Conservation (phyloP, 2,113 vertebrate species). For the Varanus komodoensis region DNA sequence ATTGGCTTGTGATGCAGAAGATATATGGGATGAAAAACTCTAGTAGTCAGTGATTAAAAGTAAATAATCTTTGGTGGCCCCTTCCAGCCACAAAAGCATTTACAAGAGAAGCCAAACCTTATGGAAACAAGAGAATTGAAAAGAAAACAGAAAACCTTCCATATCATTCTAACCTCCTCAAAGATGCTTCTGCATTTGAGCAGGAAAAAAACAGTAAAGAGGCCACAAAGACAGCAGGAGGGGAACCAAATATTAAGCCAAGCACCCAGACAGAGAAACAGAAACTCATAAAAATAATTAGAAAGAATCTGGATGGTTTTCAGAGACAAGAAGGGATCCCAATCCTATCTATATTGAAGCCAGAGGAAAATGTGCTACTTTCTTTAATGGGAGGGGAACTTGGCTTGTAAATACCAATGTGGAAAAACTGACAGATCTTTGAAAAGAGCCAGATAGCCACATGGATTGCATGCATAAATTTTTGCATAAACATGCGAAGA, state of each 20-base stretch:
- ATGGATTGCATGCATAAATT: background rate
- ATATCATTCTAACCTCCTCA: background rate
- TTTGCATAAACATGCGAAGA: conserved; percentile 4
- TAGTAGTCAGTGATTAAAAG: background rate
- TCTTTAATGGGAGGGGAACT: background rate
- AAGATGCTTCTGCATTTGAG: background rate
- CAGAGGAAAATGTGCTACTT: background rate
- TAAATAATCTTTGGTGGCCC: conserved; percentile 14
- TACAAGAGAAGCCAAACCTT: conserved; percentile 5
- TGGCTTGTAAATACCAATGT: background rate
- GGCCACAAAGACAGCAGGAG: background rate
- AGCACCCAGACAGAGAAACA: conserved; percentile 24
- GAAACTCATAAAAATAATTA: background rate
- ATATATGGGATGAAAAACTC: background rate
- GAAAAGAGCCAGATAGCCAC: conserved; percentile 10
- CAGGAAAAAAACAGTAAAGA: conserved; percentile 12
- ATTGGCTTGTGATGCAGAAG: background rate
- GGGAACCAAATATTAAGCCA: background rate
- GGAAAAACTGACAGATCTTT: conserved; percentile 30
- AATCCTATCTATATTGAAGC: fast-evolving
- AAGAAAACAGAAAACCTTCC: background rate
- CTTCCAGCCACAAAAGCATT: conserved; percentile 18
- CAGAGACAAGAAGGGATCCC: background rate
- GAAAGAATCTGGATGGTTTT: conserved; percentile 9
- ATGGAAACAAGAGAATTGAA: background rate